Conservation (phyloP, 2,888 invertebrate species). For the Gymnosoma rotundatum region DNA sequence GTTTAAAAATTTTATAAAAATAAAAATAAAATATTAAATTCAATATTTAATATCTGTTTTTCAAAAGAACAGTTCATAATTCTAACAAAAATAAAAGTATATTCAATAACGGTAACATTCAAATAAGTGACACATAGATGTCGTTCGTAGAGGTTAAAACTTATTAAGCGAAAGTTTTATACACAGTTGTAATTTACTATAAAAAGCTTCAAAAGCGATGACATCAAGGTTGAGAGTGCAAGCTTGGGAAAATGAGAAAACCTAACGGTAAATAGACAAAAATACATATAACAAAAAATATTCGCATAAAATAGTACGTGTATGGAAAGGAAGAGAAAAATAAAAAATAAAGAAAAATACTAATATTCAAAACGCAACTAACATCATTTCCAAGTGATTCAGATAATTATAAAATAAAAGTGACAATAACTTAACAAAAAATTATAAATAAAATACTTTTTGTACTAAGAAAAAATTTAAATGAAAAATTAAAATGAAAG, state of each 20-base stretch:
- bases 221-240: conserved; percentile 57
- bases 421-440: conserved; percentile 13
- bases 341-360: conserved; percentile 7
- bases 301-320: conserved; percentile 54
- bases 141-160: conserved; percentile 10
- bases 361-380: conserved; percentile 15
- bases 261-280: conserved; percentile 39
- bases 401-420: conserved; percentile 46
- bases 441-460: conserved; percentile 10
- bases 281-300: conserved; percentile 19
- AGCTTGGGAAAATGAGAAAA: conserved; percentile 3
- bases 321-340: conserved; percentile 46
- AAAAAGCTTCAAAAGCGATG: conserved; percentile 53
- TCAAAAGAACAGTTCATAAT: too few relatives aligned
- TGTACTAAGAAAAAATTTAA: too few relatives aligned
- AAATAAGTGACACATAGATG: conserved; percentile 35
- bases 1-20: too few relatives aligned
- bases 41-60: too few relatives aligned
- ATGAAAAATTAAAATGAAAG: not conserved
- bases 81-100: not conserved
- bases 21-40: too few relatives aligned
- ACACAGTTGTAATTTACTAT: conserved; percentile 45
- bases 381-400: conserved; percentile 41
- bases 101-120: not conserved
- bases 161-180: conserved; percentile 47